Conservation (phyloP, 2,888 invertebrate genomes). For the Conomelus anceps region DNA sequence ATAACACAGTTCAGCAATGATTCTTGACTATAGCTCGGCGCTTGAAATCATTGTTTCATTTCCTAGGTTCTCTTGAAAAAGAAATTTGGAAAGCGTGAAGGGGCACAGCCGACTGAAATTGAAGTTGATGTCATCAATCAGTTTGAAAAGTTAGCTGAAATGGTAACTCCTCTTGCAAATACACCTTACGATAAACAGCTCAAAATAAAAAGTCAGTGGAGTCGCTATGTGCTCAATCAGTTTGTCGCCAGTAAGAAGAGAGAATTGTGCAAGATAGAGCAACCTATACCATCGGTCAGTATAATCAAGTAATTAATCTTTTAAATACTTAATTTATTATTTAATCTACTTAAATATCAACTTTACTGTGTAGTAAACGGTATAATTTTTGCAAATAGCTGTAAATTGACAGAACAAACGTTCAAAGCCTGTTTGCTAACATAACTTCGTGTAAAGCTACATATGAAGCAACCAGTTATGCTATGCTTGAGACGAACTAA, state of each 20-base stretch:
- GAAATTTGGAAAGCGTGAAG: neutral
- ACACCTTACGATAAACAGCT: conserved; percentile 68
- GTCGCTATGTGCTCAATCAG: conserved; percentile 27
- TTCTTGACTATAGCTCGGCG: too few relatives aligned
- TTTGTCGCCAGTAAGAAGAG: conserved; percentile 30
- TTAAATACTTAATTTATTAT: neutral
- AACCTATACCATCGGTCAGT: conserved; percentile 38
- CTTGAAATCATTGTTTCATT: neutral
- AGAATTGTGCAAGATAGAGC: conserved; percentile 30
- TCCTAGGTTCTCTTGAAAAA: neutral
- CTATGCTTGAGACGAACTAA: too few relatives aligned
- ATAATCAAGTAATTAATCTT: neutral
- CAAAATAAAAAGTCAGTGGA: conserved; percentile 37
- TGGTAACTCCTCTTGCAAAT: conserved; percentile 59
- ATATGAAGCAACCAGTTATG: too few relatives aligned
- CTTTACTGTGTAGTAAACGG: too few relatives aligned
- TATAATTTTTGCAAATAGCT: too few relatives aligned
- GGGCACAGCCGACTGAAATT: neutral
- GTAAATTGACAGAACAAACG: too few relatives aligned
- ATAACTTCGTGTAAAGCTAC: too few relatives aligned
- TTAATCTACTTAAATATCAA: neutral
- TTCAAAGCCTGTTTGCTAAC: too few relatives aligned
- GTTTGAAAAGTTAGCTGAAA: conserved; percentile 52
- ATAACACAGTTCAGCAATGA: too few relatives aligned
- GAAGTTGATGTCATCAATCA: conserved; percentile 27